phyloP scores from a whole-genome alignment of 2,888 invertebrate species.

The Dicranocentrus wangi region DNA sequence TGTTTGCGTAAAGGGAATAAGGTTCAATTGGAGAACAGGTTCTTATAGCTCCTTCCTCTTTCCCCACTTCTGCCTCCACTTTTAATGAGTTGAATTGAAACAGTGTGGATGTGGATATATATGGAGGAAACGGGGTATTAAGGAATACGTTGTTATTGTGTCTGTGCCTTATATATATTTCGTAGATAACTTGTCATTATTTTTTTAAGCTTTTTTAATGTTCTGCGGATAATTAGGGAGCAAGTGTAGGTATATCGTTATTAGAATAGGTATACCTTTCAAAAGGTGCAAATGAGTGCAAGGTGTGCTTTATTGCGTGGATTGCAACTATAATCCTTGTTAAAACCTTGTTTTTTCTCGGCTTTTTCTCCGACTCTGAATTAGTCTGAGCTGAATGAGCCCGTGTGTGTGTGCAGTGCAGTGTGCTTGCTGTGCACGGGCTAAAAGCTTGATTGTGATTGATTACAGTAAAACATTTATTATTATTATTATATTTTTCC shows the following conservation, averaged over 20 bases:
- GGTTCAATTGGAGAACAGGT: no score
- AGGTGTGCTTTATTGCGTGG: conserved; percentile 17
- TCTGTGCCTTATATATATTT: neutral
- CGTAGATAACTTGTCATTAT: no score
- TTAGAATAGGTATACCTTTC: neutral
- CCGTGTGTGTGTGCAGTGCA: no score
- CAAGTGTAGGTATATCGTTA: conserved; percentile 5
- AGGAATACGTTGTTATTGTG: neutral
- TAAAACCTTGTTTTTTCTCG: conserved; percentile 1
- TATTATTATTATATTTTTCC: conserved; percentile 52
- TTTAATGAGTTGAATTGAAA: no score
- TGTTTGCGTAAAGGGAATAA: no score
- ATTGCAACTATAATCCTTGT: no score
- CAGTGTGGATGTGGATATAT: no score
- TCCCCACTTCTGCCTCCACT: no score
- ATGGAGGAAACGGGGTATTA: neutral
- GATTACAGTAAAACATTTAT: conserved; percentile 47
- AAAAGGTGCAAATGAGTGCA: conserved; percentile 38
- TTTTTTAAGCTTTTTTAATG: no score
- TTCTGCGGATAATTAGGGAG: conserved; percentile 49
- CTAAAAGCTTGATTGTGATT: conserved; percentile 54
- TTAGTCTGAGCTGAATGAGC: neutral
- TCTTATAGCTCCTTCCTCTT: neutral
- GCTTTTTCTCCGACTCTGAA: conserved; percentile 18
- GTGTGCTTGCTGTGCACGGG: conserved; percentile 36